Percentiles rank a stretch among this genome's conserved stretches.
These are phyloP conservation scores for Gonioctena quinquepunctata DNA, from an alignment of 1,140 invertebrate species.

Conservation along the genomic window DNA sequence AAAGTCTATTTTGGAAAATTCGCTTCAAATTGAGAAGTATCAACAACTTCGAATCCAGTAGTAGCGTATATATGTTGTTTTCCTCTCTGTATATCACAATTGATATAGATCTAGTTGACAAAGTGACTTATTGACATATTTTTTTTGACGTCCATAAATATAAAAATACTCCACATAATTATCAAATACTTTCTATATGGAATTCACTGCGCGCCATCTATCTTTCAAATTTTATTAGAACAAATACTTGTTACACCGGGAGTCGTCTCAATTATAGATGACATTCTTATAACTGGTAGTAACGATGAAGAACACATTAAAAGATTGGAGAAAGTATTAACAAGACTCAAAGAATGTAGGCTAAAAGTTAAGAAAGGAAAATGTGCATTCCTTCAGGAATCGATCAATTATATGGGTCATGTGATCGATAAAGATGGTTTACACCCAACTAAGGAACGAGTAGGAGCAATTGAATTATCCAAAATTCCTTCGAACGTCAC, in stretches of 20 bases:
- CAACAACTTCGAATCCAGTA: too few species aligned
- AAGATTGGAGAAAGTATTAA: constrained; percentile 28
- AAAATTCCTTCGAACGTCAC: constrained; percentile 1
- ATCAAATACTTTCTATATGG: constrained; percentile 4
- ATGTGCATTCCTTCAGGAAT: constrained; percentile 27
- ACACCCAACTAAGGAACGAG: constrained; percentile 34
- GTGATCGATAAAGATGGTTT: constrained; percentile 40
- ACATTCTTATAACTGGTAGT: constrained; percentile 41
- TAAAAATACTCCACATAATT: too few species aligned
- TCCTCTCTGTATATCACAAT: too few species aligned
- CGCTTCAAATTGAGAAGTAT: too few species aligned
- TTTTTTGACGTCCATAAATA: too few species aligned
- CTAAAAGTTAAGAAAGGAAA: constrained; percentile 27
- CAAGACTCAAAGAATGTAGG: constrained; percentile 28
- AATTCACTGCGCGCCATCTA: background rate
- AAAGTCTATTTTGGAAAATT: too few species aligned
- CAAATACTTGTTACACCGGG: constrained; percentile 32
- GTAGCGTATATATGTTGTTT: too few species aligned
- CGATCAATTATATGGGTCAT: constrained; percentile 34
- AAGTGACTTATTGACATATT: too few species aligned
- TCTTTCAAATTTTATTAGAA: constrained; percentile 52
- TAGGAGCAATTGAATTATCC: constrained; percentile 29
- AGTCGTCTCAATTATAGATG: constrained; percentile 39
- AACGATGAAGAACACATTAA: constrained; percentile 33
- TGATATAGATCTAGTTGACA: too few species aligned